A percentile compares a stretch with the other conserved stretches of the same genome.
These are phyloP conservation scores for Rhizomys pruinosus DNA, from an alignment of 2,113 vertebrate species.

Conservation along the genomic window DNA sequence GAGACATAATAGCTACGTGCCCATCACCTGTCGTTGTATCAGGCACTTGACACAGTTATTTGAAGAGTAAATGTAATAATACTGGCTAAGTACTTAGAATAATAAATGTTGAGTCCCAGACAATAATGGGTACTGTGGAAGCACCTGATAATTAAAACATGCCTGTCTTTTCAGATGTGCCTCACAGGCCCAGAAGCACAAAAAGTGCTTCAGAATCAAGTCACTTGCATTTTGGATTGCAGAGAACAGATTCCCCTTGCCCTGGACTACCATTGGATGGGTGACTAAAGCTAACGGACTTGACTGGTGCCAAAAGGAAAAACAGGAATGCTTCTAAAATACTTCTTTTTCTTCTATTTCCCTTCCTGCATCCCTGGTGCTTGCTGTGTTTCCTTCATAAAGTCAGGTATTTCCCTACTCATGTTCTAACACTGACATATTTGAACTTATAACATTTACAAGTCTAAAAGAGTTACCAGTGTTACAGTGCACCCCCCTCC, in stretches of 20 bases:
- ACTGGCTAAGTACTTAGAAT: neutral
- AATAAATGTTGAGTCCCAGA: neutral
- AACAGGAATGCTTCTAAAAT: conserved; percentile 28
- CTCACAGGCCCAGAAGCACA: neutral
- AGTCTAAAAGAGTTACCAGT: conserved; percentile 77
- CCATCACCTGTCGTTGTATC: neutral
- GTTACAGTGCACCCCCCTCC: conserved; percentile 45
- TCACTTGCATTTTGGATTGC: neutral
- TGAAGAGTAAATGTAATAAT: neutral
- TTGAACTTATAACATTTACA: conserved; percentile 79
- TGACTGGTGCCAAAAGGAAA: conserved; percentile 47
- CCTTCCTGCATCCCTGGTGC: conserved; percentile 38
- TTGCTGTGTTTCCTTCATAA: conserved; percentile 64
- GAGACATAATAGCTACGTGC: neutral
- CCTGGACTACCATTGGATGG: neutral
- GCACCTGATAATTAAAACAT: neutral
- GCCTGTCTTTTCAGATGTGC: neutral
- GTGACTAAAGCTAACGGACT: neutral
- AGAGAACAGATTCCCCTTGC: neutral
- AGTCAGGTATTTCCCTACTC: conserved; percentile 57
- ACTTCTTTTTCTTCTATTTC: conserved; percentile 47
- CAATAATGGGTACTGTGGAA: neutral
- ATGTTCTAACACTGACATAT: conserved; percentile 60
- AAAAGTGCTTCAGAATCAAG: neutral
- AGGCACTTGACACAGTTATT: neutral